These are phyloP conservation scores for Sinocyclocheilus maitianheensis DNA, from an alignment of 2,113 vertebrate genomes.

Conservation along the genomic window DNA sequence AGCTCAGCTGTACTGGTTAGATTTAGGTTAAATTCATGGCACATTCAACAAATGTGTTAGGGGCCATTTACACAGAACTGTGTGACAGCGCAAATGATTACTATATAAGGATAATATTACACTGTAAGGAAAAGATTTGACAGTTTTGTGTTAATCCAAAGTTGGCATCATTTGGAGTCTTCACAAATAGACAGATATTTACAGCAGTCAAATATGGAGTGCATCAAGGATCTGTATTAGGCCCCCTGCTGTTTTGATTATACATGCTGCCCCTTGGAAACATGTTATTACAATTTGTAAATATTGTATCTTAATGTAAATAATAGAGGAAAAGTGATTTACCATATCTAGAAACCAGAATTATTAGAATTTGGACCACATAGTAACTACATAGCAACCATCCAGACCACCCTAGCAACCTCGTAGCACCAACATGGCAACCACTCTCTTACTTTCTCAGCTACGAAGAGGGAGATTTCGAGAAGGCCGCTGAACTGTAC, in stretches of 20 bases:
- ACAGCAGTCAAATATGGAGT: background rate
- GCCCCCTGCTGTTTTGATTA: background rate
- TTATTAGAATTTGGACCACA: background rate
- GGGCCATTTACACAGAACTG: no score
- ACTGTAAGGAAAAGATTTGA: no score
- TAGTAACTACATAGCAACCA: background rate
- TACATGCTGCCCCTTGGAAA: background rate
- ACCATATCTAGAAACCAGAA: background rate
- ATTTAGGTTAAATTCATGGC: background rate
- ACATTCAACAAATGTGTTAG: no score
- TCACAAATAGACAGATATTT: background rate
- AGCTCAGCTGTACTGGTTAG: background rate
- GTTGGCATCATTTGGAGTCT: background rate
- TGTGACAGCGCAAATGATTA: no score
- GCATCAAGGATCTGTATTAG: background rate
- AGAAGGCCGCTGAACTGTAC: constrained; percentile 96
- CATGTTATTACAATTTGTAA: background rate
- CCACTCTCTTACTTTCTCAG: constrained; percentile 64
- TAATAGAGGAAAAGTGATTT: background rate
- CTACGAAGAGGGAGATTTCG: constrained; percentile 95
- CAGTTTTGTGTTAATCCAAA: no score
- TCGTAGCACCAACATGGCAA: background rate
- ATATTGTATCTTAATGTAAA: background rate
- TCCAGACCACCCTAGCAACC: background rate
- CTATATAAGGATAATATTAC: no score